Conservation (phyloP, 2,113 vertebrate species). For the Albula glossodonta region DNA sequence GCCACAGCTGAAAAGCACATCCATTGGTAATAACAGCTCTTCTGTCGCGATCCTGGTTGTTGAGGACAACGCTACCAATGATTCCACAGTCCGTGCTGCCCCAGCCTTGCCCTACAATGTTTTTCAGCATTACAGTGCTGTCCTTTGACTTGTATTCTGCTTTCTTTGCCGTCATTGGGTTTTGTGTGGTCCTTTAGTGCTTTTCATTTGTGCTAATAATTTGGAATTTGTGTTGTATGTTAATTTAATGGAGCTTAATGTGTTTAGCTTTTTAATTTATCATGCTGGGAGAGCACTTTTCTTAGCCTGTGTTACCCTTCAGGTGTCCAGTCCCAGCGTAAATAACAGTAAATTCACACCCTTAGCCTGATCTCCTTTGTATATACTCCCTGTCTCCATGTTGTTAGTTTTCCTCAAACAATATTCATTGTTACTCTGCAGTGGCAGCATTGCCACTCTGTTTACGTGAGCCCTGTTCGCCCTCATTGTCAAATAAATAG, state of each 20-base stretch:
- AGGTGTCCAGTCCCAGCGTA: not conserved
- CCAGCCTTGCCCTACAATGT: not conserved
- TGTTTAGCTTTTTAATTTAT: not conserved
- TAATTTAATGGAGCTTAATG: not conserved
- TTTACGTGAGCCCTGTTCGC: not conserved
- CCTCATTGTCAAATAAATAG: slow-evolving; percentile 6
- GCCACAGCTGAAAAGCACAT: not conserved
- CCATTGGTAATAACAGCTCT: not conserved
- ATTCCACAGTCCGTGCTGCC: not conserved
- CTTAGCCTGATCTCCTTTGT: not conserved
- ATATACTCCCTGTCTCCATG: not conserved
- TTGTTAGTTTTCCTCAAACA: not conserved
- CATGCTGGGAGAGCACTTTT: not conserved
- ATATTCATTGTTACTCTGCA: not conserved
- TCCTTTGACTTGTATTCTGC: no score
- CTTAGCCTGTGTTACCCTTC: not conserved
- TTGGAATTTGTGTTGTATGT: not conserved
- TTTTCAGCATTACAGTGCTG: not conserved
- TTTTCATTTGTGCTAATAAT: not conserved
- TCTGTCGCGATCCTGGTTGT: not conserved
- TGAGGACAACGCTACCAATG: not conserved
- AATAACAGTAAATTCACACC: not conserved
- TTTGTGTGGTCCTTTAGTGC: not conserved
- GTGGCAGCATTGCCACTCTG: not conserved
- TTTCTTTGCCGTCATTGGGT: not conserved